These are phyloP conservation scores for Dreissena rostriformis DNA, from an alignment of 1,140 invertebrate species.

Conservation along the genomic window DNA sequence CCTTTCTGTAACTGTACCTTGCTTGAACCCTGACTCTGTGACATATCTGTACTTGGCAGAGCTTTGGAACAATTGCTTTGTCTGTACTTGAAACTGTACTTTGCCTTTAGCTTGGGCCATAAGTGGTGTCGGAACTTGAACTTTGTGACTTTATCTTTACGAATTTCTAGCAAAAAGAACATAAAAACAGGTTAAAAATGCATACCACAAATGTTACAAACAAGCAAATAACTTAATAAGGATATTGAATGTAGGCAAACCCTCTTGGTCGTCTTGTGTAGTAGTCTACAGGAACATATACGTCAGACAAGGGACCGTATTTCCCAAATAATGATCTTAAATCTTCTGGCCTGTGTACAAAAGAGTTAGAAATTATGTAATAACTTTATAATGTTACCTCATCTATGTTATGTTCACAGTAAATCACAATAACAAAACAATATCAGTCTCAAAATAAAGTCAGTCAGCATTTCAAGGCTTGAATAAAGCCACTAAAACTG, in stretches of 20 bases:
- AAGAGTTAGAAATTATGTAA: too few relatives aligned
- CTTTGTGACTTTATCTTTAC: conserved; percentile 41
- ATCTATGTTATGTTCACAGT: too few relatives aligned
- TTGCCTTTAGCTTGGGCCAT: conserved; percentile 8
- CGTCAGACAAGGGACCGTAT: conserved; percentile 82
- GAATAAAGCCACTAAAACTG: too few relatives aligned
- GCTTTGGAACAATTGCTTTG: too few relatives aligned
- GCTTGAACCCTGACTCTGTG: conserved; percentile 4
- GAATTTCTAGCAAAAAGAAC: conserved; percentile 18
- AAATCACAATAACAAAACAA: too few relatives aligned
- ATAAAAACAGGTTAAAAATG: not conserved
- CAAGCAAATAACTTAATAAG: conserved; percentile 69
- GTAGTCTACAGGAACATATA: conserved; percentile 83
- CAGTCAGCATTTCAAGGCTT: too few relatives aligned
- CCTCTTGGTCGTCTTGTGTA: conserved; percentile 81
- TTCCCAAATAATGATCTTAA: conserved; percentile 82
- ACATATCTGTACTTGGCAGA: conserved; percentile 39
- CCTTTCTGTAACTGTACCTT: too few relatives aligned
- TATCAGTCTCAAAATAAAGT: too few relatives aligned
- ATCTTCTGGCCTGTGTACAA: conserved; percentile 77
- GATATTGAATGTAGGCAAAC: conserved; percentile 84
- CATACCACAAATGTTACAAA: not conserved
- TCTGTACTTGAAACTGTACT: conserved; percentile 24
- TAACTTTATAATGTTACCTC: too few relatives aligned
- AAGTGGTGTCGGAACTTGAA: conserved; percentile 18